Evolutionary conservation across 2,888 invertebrate species (phyloP), one percentile per base, ranked within the genome.

Genomic region (Drosophila subquinaria): DNA sequence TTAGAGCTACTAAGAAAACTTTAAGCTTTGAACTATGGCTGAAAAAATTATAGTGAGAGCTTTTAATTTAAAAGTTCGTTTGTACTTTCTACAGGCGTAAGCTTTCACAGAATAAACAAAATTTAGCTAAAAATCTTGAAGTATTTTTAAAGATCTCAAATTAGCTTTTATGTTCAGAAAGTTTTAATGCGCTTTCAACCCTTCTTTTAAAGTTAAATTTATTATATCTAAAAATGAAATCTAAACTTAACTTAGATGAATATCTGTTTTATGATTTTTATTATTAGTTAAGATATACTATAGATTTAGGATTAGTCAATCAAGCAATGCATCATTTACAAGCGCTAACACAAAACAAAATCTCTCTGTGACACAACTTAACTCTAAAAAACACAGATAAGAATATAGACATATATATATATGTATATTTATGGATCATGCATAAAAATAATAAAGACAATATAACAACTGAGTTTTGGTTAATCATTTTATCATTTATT

Each of bases 401-500:
- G 47, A 15, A 20, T 35, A 65, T 47, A 30, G 33, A 53, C 35
- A 51, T 20, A 20, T 20, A 20, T 20, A 20, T 20, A 35, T 23
- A 42, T 47, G 33, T 55, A 13, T 30, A 50, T 17, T 27, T 56
- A 50, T 43, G 56, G 36, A 45, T 35, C 82, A 85, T 88, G 84
- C 85, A 64, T 69, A 69, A 57, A n/a, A 38, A 68, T 67, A 80
- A 76, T 73, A 76, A 80, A 78, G 67, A 76, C 61, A 67, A 79
- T 59, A 64, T 50, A 71, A 73, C 76, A 78, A 70, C 79, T 42
- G 73, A 71, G 67, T 71, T 77, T 78, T 79, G 83, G 83, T 83
- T 83, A 83, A 83, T 87, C 68, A 80, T 65, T 77, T 69, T 73
- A 71, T 84, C 65, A 61, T 88, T 84, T 85, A 84, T 84, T 85